These are phyloP conservation scores for Neoarius graeffei DNA, from an alignment of 2,113 vertebrate genomes.

Conservation along the genomic window DNA sequence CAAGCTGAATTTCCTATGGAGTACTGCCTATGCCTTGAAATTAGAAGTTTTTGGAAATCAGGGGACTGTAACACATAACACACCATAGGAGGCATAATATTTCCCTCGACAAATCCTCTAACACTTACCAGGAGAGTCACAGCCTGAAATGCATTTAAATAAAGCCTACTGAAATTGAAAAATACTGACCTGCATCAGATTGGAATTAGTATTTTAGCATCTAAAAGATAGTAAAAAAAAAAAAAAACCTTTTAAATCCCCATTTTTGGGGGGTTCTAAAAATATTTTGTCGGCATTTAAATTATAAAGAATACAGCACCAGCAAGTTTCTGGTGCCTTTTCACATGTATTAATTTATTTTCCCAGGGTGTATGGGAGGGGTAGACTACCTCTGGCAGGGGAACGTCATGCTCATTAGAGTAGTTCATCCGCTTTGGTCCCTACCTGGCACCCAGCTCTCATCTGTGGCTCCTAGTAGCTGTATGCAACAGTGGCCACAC, in stretches of 20 bases:
- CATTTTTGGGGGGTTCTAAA: slow-evolving; percentile 70
- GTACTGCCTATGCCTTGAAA: not conserved
- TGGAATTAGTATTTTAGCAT: slow-evolving; percentile 72
- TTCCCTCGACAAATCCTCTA: slow-evolving; percentile 19
- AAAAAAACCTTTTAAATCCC: slow-evolving; percentile 60
- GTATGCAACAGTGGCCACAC: no score
- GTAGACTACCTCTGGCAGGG: no score
- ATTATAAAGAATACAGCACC: slow-evolving; percentile 60
- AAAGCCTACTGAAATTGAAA: slow-evolving; percentile 65
- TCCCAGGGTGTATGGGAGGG: not conserved
- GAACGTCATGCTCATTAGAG: no score
- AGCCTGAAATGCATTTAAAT: slow-evolving; percentile 71
- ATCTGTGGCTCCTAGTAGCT: no score
- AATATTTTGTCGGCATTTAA: slow-evolving; percentile 60
- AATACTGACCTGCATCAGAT: slow-evolving; percentile 46
- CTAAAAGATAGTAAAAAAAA: slow-evolving; percentile 66
- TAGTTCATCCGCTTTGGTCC: no score
- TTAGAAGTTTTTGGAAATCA: not conserved
- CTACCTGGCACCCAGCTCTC: no score
- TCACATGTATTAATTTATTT: slow-evolving; percentile 11
- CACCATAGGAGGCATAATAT: not conserved
- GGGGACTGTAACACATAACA: not conserved
- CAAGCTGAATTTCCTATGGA: not conserved
- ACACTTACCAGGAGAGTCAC: slow-evolving; percentile 51
- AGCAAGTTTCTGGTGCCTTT: slow-evolving; percentile 24